phyloP scores from a whole-genome alignment of 2,888 invertebrate genomes.

The Piscicola geometra region DNA sequence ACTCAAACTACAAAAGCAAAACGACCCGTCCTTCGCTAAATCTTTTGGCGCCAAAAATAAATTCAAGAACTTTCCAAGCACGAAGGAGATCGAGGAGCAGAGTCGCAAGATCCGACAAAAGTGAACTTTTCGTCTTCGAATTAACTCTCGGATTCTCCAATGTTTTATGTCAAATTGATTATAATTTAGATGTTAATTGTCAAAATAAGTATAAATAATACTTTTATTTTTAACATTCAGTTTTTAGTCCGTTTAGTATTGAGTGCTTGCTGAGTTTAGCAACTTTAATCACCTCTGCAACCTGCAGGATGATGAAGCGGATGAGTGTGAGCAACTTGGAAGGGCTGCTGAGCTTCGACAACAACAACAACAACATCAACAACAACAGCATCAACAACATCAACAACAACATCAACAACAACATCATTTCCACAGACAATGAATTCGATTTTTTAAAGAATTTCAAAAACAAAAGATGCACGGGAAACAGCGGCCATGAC shows the following conservation, averaged over 20 bases:
- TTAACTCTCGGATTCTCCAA: too few species aligned
- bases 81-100: constrained; percentile 28
- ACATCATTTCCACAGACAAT: neutral
- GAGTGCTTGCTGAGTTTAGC: too few species aligned
- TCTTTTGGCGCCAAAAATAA: neutral
- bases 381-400: neutral
- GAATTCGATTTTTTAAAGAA: neutral
- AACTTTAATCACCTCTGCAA: too few species aligned
- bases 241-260: too few species aligned
- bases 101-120: constrained; percentile 18
- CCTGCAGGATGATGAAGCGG: constrained; percentile 10
- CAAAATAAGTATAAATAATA: too few species aligned
- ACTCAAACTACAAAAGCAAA: constrained; percentile 1
- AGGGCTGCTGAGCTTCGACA: neutral
- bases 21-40: neutral
- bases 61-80: constrained; percentile 2
- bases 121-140: neutral
- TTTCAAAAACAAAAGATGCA: neutral
- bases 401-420: neutral
- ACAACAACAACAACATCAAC: constrained; percentile 7
- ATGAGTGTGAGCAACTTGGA: constrained; percentile 8
- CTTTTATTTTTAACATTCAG: too few species aligned
- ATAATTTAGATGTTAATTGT: too few species aligned
- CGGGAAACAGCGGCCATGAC: neutral
- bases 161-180: neutral